Base-by-base conservation (phyloP, 2,113 vertebrate genomes). In the Elgaria multicarinata region DNA sequence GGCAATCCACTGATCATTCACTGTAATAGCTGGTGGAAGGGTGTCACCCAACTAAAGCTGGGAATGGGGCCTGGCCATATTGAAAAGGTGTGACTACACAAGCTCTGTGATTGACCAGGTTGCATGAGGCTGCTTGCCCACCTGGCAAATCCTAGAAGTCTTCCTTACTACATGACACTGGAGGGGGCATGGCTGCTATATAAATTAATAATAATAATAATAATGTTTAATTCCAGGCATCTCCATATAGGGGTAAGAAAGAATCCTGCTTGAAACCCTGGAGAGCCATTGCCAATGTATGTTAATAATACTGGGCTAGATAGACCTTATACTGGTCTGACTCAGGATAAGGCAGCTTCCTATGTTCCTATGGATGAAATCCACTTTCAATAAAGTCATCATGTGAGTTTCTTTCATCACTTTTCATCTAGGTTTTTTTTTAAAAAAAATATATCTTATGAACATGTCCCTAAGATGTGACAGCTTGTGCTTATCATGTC, bases 401-500 rank as follows among this genome's bases (percentile, higher is more conserved):
- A 39, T 66, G 42, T 44, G 13, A 55, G 66, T 36, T 83, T 86
- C 24, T 50, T 13, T 89, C 80, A n/a, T 74, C 39, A 62, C 12
- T 39, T 81, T 81, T 86, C 33, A 28, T 81, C 28, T 62, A n/a
- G 77, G 46, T 50, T 50, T 50, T 50, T 50, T 50, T 72, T 44
- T 24, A 36, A 64, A 64, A 64, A 39, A 39, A 50, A 3, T 24
- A 14, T 62, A 20, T 36, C n/a, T 44, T 89, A 74, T 62, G 87
- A 44, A 36, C 36, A 74, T 76, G 33, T 75, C 31, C 44, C 31
- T 83, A 39, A 26, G 3, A 50, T 83, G 69, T 75, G 87, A 75
- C 53, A 83, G 39, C 79, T 89, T 83, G 36, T 66, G 20, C 42
- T 89, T 75, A 18, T 83, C 80, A 76, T 74, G 87, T 83, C 80